Conservation (phyloP, 2,888 invertebrate genomes). For the Cynaeus angustus region DNA sequence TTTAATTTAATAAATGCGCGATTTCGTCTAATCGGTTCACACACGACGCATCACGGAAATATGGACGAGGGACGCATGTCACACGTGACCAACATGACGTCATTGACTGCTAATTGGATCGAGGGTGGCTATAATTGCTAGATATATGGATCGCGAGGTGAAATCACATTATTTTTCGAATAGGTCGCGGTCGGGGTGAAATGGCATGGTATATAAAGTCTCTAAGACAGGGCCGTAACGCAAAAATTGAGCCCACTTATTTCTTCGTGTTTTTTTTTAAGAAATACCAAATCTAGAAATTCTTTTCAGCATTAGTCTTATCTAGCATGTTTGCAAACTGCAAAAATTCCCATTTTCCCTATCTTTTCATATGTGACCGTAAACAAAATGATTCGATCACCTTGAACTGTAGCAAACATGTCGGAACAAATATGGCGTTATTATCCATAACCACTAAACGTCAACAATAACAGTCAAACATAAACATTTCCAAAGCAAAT, state of each 20-base stretch:
- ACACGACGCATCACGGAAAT: slow-evolving; percentile 11
- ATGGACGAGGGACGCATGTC: neutral
- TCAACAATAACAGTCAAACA: slow-evolving; percentile 13
- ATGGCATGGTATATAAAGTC: too few relatives aligned
- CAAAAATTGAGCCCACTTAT: too few relatives aligned
- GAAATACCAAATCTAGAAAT: too few relatives aligned
- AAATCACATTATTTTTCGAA: neutral
- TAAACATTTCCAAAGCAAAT: slow-evolving; percentile 15
- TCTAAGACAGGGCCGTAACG: too few relatives aligned
- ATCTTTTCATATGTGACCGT: too few relatives aligned
- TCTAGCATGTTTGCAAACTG: too few relatives aligned
- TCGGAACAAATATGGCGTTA: slow-evolving; percentile 11
- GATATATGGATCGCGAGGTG: neutral
- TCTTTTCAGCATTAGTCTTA: too few relatives aligned
- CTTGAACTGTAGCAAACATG: neutral
- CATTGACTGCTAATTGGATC: slow-evolving; percentile 9
- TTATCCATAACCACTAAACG: slow-evolving; percentile 11
- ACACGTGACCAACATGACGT: slow-evolving; percentile 2
- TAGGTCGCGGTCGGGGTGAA: neutral
- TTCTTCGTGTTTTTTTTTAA: too few relatives aligned
- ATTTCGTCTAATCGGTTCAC: slow-evolving; percentile 56
- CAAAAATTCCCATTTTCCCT: too few relatives aligned
- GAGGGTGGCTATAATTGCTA: neutral
- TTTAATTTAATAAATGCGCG: slow-evolving; percentile 63
- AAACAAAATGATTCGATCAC: too few relatives aligned